phyloP scores from a whole-genome alignment of 2,888 invertebrate genomes.

The Pristionchus arcanus region DNA sequence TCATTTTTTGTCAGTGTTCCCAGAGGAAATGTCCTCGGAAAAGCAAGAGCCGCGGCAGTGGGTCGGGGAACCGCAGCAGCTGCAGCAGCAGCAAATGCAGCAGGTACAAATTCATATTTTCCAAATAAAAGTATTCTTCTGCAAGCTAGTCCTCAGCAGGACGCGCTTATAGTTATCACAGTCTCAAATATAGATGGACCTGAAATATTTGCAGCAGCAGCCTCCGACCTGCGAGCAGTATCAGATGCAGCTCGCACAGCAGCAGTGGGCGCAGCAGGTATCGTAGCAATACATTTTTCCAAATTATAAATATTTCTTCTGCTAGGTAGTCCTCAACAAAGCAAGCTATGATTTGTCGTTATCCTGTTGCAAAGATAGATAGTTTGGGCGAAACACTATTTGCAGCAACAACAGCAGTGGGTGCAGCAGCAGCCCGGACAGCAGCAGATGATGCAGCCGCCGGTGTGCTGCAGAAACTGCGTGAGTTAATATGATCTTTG shows the following conservation, averaged over 20 bases:
- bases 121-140: too few relatives aligned
- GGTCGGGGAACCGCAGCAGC: background rate
- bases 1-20: too few relatives aligned
- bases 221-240: background rate
- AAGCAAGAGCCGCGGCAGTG: background rate
- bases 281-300: background rate
- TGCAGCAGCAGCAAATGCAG: background rate
- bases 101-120: too few relatives aligned
- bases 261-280: conserved; percentile 13
- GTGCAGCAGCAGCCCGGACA: background rate
- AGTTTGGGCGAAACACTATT: background rate
- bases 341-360: too few relatives aligned
- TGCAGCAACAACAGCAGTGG: background rate
- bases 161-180: too few relatives aligned
- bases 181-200: too few relatives aligned
- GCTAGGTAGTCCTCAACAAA: too few relatives aligned
- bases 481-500: background rate
- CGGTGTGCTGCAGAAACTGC: background rate
- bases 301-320: too few relatives aligned
- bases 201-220: too few relatives aligned
- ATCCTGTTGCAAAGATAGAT: too few relatives aligned
- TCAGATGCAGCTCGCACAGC: background rate
- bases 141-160: too few relatives aligned
- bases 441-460: background rate
- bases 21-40: background rate